Base-by-base conservation (phyloP, 2,888 invertebrate species). In the Ischnus inquisitorius region DNA sequence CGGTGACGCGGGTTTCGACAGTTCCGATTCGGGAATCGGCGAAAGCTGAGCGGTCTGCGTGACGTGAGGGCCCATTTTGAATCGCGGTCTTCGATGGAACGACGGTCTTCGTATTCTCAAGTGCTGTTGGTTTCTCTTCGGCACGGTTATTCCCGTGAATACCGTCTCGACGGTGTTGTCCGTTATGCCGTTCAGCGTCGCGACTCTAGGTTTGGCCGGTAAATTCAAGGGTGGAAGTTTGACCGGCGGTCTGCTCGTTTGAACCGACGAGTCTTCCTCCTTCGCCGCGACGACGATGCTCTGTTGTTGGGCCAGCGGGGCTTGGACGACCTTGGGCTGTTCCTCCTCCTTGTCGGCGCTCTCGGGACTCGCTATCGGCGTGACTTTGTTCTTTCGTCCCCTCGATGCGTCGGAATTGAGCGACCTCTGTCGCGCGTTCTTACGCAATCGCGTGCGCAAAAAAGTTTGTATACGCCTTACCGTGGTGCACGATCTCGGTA, bases 1-100 rank as follows among this genome's bases (percentile, higher is more conserved):
- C 88, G 96, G 96, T 79, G 96, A 96, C 16, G 96, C 95, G 1
- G 96, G 96, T 94, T 96, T 96, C 65, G 96, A 96, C 19, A 96
- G 93, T 41, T 96, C 96, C 64, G 96, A 96, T 89, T 96, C 96
- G 82, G 96, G 95, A 76, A 96, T 96, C 41, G 96, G 96, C 76
- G 96, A 96, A 79, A 96, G 92, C 46, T 94, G 94, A 6, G 94
- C 93, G 5, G 94, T 92, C 69, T 94, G 93, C 1, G 93, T 89
- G 1, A 93, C 84, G 46, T 92, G 92, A 8, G 91, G 90, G 16
- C 91, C 91, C 77, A 92, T 88, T 77, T 92, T 93, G 77, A 92
- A 91, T 41, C 91, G 89, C 0, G 92, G 91, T 69, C 92, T 86
- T 67, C 92, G 93, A 68, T 91, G 89, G 12, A 92, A 87, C 2